phyloP scores from a whole-genome alignment of 2,113 vertebrate genomes.

The Pelobates fuscus region DNA sequence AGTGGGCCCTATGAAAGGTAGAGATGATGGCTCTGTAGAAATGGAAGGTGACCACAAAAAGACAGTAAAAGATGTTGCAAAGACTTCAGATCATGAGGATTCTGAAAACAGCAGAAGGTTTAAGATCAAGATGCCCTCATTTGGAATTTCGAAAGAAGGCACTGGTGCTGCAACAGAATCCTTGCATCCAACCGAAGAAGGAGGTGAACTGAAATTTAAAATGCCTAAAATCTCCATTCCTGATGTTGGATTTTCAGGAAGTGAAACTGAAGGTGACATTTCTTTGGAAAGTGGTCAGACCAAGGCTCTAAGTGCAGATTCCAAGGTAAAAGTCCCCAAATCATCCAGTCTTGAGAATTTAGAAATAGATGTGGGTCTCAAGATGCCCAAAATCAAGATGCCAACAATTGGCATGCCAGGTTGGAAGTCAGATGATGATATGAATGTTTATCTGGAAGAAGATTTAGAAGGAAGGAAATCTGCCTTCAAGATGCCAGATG shows the following conservation, averaged over 20 bases:
- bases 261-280: neutral
- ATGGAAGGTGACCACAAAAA: slow-evolving; percentile 51
- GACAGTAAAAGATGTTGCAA: slow-evolving; percentile 14
- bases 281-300: slow-evolving; percentile 4
- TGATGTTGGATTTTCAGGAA: slow-evolving; percentile 47
- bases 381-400: slow-evolving; percentile 54
- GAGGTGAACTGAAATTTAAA: slow-evolving; percentile 52
- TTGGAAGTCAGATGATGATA: neutral
- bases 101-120: slow-evolving; percentile 33
- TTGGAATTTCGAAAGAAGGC: slow-evolving; percentile 46
- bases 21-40: slow-evolving; percentile 34
- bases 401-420: slow-evolving; percentile 14
- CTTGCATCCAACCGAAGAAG: slow-evolving; percentile 24
- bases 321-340: slow-evolving; percentile 20
- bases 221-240: slow-evolving; percentile 61
- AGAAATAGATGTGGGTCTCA: slow-evolving; percentile 33
- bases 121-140: slow-evolving; percentile 57
- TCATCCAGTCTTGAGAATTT: slow-evolving; percentile 9
- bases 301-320: neutral
- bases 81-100: slow-evolving; percentile 47
- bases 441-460: neutral
- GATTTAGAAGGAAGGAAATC: slow-evolving; percentile 5
- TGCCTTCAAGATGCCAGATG: slow-evolving; percentile 53
- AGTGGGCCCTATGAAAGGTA: slow-evolving; percentile 61
- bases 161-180: slow-evolving; percentile 7